These are phyloP conservation scores for Edolisoma coerulescens DNA, from an alignment of 2,113 vertebrate genomes.

Conservation along the genomic window DNA sequence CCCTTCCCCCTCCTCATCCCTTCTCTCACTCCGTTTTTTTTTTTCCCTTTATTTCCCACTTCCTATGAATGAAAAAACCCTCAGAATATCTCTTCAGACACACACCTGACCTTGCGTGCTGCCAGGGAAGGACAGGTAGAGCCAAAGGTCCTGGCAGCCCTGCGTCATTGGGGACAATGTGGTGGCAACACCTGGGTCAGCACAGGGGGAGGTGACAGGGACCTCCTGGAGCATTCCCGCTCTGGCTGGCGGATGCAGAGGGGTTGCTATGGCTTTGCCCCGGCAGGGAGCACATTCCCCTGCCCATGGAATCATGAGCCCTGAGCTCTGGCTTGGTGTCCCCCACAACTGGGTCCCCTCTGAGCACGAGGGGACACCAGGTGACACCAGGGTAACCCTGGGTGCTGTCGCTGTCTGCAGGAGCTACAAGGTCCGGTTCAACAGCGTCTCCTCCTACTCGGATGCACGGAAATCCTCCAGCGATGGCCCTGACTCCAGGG, in stretches of 20 bases:
- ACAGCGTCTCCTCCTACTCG: constrained; percentile 94
- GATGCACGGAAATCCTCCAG: constrained; percentile 90
- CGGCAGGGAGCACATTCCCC: not conserved
- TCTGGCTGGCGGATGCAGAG: not conserved
- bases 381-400: accelerated
- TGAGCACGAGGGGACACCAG: accelerated
- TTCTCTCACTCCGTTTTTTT: not conserved
- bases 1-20: not conserved
- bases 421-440: constrained; percentile 98
- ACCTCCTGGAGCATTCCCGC: not conserved
- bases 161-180: not conserved
- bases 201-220: not conserved
- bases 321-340: not conserved
- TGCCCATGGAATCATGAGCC: not conserved
- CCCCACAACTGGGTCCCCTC: accelerated
- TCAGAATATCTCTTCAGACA: not conserved
- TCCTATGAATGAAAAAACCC: not conserved
- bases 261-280: not conserved
- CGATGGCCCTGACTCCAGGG: constrained; percentile 82
- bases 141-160: not conserved
- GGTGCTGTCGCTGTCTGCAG: constrained; percentile 52
- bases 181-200: not conserved
- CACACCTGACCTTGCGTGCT: not conserved
- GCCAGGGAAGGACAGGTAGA: not conserved
- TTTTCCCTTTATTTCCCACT: not conserved